phyloP scores from a whole-genome alignment of 2,888 invertebrate genomes.

The Octonoba sinensis region DNA sequence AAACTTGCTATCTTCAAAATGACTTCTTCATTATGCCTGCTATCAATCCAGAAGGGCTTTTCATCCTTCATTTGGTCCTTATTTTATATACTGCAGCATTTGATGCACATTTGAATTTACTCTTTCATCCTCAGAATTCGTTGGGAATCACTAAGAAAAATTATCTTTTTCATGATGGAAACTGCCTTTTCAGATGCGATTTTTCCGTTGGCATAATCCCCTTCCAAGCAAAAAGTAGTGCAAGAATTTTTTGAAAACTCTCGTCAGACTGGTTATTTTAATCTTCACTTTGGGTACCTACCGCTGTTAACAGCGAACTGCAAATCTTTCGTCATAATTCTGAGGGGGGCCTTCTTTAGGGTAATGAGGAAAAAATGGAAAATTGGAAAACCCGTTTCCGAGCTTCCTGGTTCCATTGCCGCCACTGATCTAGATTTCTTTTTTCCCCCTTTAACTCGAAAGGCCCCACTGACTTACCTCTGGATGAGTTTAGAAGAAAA shows the following conservation, averaged over 20 bases:
- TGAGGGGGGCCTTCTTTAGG: conserved; percentile 34
- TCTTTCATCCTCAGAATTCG: no score
- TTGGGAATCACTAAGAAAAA: no score
- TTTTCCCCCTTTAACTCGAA: conserved; percentile 13
- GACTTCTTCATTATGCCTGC: no score
- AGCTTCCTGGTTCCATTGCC: conserved; percentile 42
- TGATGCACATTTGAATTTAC: no score
- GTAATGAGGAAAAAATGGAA: conserved; percentile 44
- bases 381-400: conserved; percentile 17
- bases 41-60: no score
- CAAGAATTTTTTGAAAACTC: conserved; percentile 13
- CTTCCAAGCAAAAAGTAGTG: background rate
- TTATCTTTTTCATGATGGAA: no score
- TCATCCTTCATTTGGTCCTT: no score
- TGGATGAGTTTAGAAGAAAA: no score
- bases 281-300: background rate
- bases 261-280: background rate
- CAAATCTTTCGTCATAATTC: conserved; percentile 2
- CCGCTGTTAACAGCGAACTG: conserved; percentile 3
- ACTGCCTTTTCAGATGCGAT: no score
- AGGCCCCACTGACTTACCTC: conserved; percentile 4
- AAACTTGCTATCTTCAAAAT: no score
- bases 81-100: no score
- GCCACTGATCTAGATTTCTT: conserved; percentile 46
- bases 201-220: no score